Conservation (phyloP, 1,140 invertebrate genomes). For the Trichoplusia ni region DNA sequence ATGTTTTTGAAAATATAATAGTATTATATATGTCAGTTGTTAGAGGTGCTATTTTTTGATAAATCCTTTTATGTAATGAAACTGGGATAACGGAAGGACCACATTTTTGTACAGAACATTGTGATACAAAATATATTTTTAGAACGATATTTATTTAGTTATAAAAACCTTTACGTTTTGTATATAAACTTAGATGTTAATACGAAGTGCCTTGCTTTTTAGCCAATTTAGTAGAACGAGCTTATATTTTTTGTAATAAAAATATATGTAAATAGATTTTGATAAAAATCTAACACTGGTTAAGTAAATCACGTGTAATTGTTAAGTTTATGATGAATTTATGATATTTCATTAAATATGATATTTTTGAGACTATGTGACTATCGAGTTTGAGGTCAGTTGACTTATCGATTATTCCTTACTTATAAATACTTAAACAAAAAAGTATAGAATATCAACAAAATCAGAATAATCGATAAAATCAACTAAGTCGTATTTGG, state of each 20-base stretch:
- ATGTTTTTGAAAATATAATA: no score
- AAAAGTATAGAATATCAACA: background rate
- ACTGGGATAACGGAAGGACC: slow-evolving; percentile 55
- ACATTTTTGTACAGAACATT: slow-evolving; percentile 57
- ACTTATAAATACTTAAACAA: no score
- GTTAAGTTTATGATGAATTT: slow-evolving; percentile 56
- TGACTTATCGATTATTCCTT: slow-evolving; percentile 5
- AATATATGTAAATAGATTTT: slow-evolving; percentile 49
- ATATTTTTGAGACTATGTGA: slow-evolving; percentile 18
- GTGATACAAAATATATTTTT: slow-evolving; percentile 73
- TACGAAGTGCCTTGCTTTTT: slow-evolving; percentile 57
- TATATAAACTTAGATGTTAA: slow-evolving; percentile 46
- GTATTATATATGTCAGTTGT: slow-evolving; percentile 7
- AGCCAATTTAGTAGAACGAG: slow-evolving; percentile 40
- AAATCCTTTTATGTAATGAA: slow-evolving; percentile 27
- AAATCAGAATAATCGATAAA: background rate
- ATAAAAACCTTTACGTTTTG: slow-evolving; percentile 50
- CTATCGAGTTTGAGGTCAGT: background rate
- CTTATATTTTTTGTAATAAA: slow-evolving; percentile 34
- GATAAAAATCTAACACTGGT: slow-evolving; percentile 58
- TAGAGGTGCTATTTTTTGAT: slow-evolving; percentile 30
- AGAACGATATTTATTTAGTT: slow-evolving; percentile 61
- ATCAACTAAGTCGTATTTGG: background rate
- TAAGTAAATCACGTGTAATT: slow-evolving; percentile 49
- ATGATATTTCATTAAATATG: slow-evolving; percentile 37